Conservation (phyloP, 92 coral and sea anemone species). For the Bergia puertoricense region DNA sequence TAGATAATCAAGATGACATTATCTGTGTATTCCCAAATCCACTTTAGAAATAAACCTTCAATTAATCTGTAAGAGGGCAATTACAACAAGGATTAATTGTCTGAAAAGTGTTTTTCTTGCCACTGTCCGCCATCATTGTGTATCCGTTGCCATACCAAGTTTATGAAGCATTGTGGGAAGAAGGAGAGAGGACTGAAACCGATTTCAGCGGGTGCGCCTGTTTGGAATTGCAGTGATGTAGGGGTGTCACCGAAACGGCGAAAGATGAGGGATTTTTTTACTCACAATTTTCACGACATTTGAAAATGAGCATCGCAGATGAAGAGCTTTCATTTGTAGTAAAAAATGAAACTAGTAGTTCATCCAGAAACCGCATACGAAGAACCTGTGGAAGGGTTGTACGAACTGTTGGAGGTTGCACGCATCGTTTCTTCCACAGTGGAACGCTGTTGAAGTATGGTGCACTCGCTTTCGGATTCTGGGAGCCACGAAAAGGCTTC, state of each 20-base stretch:
- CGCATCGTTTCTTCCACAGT: slow-evolving; percentile 39
- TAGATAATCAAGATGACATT: neutral
- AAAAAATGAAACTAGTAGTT: neutral
- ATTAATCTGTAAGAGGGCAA: neutral
- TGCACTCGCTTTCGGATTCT: slow-evolving; percentile 56
- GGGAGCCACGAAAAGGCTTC: slow-evolving; percentile 58
- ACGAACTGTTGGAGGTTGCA: neutral
- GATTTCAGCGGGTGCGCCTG: neutral
- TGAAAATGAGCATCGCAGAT: neutral
- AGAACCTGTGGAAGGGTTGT: neutral
- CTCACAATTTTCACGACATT: neutral
- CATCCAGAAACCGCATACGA: neutral
- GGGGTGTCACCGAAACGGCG: neutral
- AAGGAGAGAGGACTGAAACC: slow-evolving; percentile 23
- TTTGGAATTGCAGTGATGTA: neutral
- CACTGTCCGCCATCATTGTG: slow-evolving; percentile 37
- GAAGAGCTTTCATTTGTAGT: slow-evolving; percentile 4
- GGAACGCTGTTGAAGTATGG: slow-evolving; percentile 54
- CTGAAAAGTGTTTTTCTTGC: neutral
- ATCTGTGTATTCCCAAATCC: slow-evolving; percentile 3
- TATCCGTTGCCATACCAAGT: slow-evolving; percentile 42
- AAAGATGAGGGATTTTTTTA: neutral
- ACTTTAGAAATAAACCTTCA: neutral
- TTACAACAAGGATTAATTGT: slow-evolving; percentile 14
- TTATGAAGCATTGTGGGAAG: slow-evolving; percentile 12